phyloP scores from a whole-genome alignment of 1,140 invertebrate species.

The Zaprionus gabonicus region DNA sequence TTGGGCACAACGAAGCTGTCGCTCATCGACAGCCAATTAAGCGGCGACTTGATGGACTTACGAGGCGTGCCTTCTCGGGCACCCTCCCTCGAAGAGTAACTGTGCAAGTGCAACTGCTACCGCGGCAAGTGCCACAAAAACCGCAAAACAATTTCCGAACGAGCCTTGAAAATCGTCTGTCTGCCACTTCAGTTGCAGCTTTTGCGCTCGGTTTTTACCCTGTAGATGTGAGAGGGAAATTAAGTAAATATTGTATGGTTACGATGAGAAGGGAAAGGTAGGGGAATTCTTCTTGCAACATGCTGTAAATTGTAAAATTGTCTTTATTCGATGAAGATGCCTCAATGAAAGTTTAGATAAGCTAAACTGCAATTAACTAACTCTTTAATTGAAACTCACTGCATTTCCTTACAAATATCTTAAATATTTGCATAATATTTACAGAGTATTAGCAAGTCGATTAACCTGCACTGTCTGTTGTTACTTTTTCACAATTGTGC shows the following conservation, averaged over 20 bases:
- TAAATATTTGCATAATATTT: neutral
- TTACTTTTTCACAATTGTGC: constrained; percentile 18
- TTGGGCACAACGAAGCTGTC: constrained; percentile 51
- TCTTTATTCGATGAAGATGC: too few species aligned
- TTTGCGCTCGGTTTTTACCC: neutral
- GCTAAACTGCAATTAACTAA: too few species aligned
- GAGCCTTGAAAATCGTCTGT: constrained; percentile 22
- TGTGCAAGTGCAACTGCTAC: constrained; percentile 19
- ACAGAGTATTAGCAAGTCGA: neutral
- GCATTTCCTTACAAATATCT: neutral
- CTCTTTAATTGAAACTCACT: too few species aligned
- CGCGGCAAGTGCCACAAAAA: neutral
- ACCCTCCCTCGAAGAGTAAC: neutral
- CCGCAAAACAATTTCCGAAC: constrained; percentile 41
- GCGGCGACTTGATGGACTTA: constrained; percentile 66
- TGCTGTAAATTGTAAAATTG: too few species aligned
- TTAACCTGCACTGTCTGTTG: neutral
- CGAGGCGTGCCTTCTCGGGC: constrained; percentile 21
- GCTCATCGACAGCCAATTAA: constrained; percentile 72
- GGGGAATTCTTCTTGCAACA: too few species aligned
- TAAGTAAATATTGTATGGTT: neutral
- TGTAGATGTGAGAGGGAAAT: neutral
- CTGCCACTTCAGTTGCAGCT: constrained; percentile 1
- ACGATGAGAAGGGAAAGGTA: neutral
- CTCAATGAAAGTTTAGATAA: too few species aligned